Evolutionary conservation across 2,888 invertebrate genomes (phyloP), one percentile per base, ranked within the genome.

Genomic region (Cataglyphis livida): DNA sequence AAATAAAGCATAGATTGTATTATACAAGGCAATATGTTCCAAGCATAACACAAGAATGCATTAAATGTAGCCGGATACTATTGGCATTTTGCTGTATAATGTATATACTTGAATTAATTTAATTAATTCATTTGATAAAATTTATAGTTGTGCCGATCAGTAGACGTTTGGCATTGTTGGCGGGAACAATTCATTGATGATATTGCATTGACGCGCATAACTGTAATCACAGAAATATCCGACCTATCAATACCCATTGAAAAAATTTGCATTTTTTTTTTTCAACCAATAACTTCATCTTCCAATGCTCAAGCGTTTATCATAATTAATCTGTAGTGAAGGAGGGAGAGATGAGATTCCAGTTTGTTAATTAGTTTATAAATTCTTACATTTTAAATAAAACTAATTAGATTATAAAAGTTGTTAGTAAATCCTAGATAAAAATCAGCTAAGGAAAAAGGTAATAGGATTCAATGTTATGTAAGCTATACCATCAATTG

Each of bases 161-260:
- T 89, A 85, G 89, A 90, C 89, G 89, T 89, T 90, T 90, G 91
- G 87, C 85, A 89, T 90, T 88, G 94, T 92, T 93, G 96, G 96
- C 95, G 98, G 98, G 96, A 98, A 98, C 95, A 98, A 97, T 95
- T 98, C 98, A 97, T 98, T 98, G 96, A 98, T 98, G 96, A 97
- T 97, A 96, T 97, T 96, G 96, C 98, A 97, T 96, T 98, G 98
- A 96, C 98, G 97, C 96, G 97, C 96, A 96, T 98, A 98, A 96
- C 98, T 98, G 97, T 95, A 97, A 97, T 96, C 96, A 96, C 95
- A 96, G 96, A 95, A 95, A 95, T 93, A 92, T 92, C 92, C 93
- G 90, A 89, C 87, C 89, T 87, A 85, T 93, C 88, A 92, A 89
- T 89, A 88, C 66, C 75, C 82, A 62, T 61, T 84, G 48, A 78